A percentile compares a stretch with the other conserved stretches of the same genome.
phyloP scores from a whole-genome alignment of 2,888 invertebrate species.

The Isotomurus palustris region DNA sequence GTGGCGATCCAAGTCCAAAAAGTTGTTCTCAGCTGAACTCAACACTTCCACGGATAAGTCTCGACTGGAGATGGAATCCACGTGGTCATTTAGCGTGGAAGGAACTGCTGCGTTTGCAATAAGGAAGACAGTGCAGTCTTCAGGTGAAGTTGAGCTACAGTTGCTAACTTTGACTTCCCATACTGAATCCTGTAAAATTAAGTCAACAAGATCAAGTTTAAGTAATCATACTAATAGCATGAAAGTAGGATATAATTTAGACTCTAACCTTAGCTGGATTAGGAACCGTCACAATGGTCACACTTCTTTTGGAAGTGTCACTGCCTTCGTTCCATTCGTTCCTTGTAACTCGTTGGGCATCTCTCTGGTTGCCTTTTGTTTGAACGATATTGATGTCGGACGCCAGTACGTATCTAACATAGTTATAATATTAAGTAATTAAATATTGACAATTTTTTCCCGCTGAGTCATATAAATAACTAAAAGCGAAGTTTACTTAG shows the following conservation, averaged over 20 bases:
- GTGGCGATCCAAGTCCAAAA: conserved; percentile 29
- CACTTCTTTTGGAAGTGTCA: neutral
- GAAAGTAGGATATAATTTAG: too few relatives aligned
- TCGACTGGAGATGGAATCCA: neutral
- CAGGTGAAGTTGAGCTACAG: conserved; percentile 7
- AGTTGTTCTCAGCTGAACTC: conserved; percentile 30
- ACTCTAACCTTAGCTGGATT: conserved; percentile 2
- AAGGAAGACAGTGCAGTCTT: conserved; percentile 26
- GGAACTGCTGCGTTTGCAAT: neutral
- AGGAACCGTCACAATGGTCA: neutral
- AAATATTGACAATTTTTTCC: too few relatives aligned
- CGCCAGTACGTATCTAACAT: conserved; percentile 3
- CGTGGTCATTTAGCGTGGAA: conserved; percentile 4
- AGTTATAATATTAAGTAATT: neutral
- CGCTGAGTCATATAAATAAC: neutral
- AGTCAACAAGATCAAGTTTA: too few relatives aligned
- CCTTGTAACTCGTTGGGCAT: neutral
- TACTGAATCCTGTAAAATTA: conserved; percentile 11
- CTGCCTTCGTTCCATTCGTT: conserved; percentile 12
- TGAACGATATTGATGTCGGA: conserved; percentile 16
- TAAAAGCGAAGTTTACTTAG: neutral
- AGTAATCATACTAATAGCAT: too few relatives aligned
- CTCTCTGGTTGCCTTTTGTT: neutral
- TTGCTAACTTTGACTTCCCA: conserved; percentile 13
- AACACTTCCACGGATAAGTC: conserved; percentile 21